phyloP scores from a whole-genome alignment of 2,113 vertebrate genomes.

The Cyanistes caeruleus region DNA sequence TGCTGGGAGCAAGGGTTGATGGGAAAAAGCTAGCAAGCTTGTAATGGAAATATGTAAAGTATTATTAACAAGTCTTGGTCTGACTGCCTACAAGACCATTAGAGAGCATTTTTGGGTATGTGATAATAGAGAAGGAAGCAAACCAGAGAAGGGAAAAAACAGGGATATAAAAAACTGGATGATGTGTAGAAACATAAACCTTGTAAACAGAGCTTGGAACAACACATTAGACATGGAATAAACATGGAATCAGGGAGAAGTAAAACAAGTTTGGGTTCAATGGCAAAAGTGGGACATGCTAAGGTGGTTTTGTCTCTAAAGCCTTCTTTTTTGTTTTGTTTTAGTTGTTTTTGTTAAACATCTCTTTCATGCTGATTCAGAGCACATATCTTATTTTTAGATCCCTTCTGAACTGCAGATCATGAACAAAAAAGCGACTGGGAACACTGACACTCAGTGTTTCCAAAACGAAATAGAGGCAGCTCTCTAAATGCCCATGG shows the following conservation, averaged over 20 bases:
- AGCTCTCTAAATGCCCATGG: not conserved
- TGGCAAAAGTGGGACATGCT: not conserved
- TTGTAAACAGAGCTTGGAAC: not conserved
- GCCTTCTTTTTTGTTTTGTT: not conserved
- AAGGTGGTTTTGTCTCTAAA: not conserved
- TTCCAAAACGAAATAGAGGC: conserved; percentile 38
- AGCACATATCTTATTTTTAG: not conserved
- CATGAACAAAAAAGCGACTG: not conserved
- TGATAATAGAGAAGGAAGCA: not conserved
- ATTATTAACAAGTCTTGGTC: not conserved
- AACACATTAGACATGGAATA: not conserved
- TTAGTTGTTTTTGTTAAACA: not conserved
- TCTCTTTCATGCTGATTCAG: not conserved
- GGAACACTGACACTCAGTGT: not conserved
- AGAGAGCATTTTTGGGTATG: not conserved
- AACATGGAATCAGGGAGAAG: not conserved
- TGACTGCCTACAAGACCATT: not conserved
- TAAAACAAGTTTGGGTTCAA: not conserved
- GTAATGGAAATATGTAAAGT: not conserved
- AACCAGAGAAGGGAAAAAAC: not conserved
- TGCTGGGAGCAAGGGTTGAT: fast-evolving
- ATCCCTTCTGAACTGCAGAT: conserved; percentile 3
- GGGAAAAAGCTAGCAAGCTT: not conserved
- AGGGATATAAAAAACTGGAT: not conserved
- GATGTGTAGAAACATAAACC: not conserved